Evolutionary conservation across 2,113 vertebrate species (phyloP).

Genomic region (Protobothrops mucrosquamatus): DNA sequence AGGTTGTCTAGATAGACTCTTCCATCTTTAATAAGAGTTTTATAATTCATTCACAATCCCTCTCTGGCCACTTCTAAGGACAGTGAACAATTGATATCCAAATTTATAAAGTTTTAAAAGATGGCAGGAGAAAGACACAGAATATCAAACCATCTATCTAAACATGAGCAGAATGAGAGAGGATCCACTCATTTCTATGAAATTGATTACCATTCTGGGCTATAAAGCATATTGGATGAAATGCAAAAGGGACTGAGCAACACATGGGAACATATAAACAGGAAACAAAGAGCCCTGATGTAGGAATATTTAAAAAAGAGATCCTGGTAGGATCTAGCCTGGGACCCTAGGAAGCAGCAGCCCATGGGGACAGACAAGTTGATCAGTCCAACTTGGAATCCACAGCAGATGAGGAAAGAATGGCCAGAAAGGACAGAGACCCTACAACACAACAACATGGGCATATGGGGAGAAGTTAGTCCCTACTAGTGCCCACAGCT

Average conservation of each 20-base stretch:
- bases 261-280: background rate
- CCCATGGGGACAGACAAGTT: background rate
- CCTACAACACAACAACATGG: too few species aligned
- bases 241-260: background rate
- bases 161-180: background rate
- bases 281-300: background rate
- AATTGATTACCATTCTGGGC: background rate
- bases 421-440: too few species aligned
- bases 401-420: too few species aligned
- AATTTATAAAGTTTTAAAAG: background rate
- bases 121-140: background rate
- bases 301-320: background rate
- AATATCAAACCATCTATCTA: background rate
- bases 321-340: background rate
- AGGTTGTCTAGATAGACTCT: background rate
- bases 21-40: background rate
- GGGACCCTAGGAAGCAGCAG: background rate
- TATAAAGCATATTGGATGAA: background rate
- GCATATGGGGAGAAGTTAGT: too few species aligned
- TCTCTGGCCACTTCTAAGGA: too few species aligned
- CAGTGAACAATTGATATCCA: background rate
- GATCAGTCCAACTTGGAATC: background rate
- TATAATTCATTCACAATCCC: too few species aligned
- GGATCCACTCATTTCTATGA: background rate
- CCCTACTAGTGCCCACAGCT: background rate